These are phyloP conservation scores for Tetragonula clypearis DNA, from an alignment of 1,140 invertebrate species.

Conservation along the genomic window DNA sequence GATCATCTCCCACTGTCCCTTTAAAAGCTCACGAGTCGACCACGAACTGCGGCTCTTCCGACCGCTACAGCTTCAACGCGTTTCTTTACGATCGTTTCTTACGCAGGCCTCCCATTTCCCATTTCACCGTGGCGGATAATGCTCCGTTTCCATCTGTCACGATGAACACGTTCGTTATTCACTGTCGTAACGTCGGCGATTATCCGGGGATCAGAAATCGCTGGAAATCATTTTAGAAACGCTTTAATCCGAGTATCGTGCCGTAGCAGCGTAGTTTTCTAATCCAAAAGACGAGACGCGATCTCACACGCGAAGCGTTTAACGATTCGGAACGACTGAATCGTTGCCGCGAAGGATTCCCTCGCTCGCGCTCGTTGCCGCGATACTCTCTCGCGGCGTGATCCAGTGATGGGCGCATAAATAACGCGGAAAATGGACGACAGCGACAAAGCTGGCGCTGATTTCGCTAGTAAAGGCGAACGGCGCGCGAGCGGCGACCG, in stretches of 20 bases:
- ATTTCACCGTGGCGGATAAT: not conserved
- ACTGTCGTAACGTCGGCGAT: not conserved
- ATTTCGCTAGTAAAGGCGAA: conserved; percentile 73
- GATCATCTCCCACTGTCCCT: too few species aligned
- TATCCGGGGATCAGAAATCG: not conserved
- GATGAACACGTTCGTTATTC: not conserved
- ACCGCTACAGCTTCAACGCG: not conserved
- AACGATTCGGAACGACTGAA: not conserved
- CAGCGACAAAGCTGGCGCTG: conserved; percentile 73
- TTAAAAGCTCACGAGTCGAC: too few species aligned
- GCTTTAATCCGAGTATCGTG: not conserved
- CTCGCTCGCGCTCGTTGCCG: not conserved
- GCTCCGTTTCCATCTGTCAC: not conserved
- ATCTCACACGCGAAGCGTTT: not conserved
- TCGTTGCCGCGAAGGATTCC: not conserved
- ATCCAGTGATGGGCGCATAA: conserved; percentile 71
- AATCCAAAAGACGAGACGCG: not conserved
- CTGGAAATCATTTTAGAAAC: not conserved
- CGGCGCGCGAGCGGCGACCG: conserved; percentile 59
- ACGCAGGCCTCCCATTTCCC: not conserved
- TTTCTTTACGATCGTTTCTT: not conserved
- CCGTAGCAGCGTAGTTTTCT: not conserved
- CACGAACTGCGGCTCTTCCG: too few species aligned
- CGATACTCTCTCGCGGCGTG: conserved; percentile 31
- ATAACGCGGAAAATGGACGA: conserved; percentile 74